Evolutionary conservation across 2,797 vertebrate genomes (phyloP), one percentile per base, ranked within the genome.

Genomic region (Nannoperca australis): DNA sequence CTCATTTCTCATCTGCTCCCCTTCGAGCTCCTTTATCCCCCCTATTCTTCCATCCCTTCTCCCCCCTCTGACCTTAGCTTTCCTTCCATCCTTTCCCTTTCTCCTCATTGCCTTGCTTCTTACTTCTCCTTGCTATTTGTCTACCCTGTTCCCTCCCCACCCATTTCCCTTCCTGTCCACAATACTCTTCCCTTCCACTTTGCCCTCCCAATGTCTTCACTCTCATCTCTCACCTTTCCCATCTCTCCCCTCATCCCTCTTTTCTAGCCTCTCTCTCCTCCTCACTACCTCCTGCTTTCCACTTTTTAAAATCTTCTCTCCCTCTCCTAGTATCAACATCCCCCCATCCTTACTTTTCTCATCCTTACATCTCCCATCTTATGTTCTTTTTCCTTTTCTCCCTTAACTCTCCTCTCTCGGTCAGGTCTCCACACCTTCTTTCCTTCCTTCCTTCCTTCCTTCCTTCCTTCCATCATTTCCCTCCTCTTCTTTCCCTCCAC

Each of bases 401-500:
- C 54, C 44, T 27, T 12, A 50, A 7, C 22, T 65, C 32, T 79
- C 64, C 45, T 56, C 22, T 73, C 59, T 64, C 7, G 7, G 12
- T 44, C 63, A 55, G 50, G 12, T 74, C 83, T 78, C 47, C 44
- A 71, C 55, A 62, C 59, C 42, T 4, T 55, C 55, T 54, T 70
- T 62, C 62, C 60, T 71, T 60, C 70, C 70, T 63, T 22, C n/a
- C n/a, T n/a, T n/a, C n/a, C n/a, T n/a, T n/a, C n/a, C n/a, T n/a
- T n/a, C n/a, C n/a, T n/a, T n/a, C n/a, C n/a, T n/a, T n/a, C 50
- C 67, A 62, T 56, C 67, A 38, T 53, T n/a, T 59, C 45, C 49
- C 70, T 76, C 66, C 76, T 76, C 69, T 42, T 59, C 51, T 62
- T 76, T 58, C 75, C 68, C 66, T 76, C 72, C 40, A 61, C 67